These are phyloP conservation scores for Vireo altiloquus DNA, from an alignment of 2,113 vertebrate species.

Conservation along the genomic window DNA sequence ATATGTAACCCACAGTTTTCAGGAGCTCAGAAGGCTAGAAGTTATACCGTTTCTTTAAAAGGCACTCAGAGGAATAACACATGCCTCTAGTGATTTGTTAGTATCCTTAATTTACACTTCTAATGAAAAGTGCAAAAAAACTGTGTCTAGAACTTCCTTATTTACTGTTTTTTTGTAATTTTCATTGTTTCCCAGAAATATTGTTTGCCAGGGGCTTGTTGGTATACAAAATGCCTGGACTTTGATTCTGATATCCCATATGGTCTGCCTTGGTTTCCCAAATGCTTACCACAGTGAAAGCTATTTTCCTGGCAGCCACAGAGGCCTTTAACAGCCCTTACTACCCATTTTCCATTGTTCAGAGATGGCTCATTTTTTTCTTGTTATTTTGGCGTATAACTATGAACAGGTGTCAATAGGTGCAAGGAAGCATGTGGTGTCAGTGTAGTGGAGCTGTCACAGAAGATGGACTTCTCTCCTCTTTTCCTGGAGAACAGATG, in stretches of 20 bases:
- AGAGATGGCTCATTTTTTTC: neutral
- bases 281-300: neutral
- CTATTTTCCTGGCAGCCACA: neutral
- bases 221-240: constrained; percentile 33
- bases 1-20: neutral
- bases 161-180: neutral
- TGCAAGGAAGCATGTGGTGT: constrained; percentile 29
- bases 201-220: neutral
- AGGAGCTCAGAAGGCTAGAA: neutral
- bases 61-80: neutral
- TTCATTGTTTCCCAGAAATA: neutral
- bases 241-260: neutral
- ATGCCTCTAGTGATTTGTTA: neutral
- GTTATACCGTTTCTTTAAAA: neutral
- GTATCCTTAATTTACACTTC: neutral
- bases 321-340: neutral
- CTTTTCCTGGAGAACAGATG: constrained; percentile 63
- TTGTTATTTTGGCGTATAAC: constrained; percentile 21
- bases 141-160: neutral
- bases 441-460: constrained; percentile 25
- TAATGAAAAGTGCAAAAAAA: neutral
- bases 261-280: constrained; percentile 17
- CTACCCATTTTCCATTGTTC: neutral
- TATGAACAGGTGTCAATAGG: constrained; percentile 56
- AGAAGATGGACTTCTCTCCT: constrained; percentile 56